These are phyloP conservation scores for Umimayanthus kanabou DNA, from an alignment of 92 coral and sea anemone species.

Conservation along the genomic window DNA sequence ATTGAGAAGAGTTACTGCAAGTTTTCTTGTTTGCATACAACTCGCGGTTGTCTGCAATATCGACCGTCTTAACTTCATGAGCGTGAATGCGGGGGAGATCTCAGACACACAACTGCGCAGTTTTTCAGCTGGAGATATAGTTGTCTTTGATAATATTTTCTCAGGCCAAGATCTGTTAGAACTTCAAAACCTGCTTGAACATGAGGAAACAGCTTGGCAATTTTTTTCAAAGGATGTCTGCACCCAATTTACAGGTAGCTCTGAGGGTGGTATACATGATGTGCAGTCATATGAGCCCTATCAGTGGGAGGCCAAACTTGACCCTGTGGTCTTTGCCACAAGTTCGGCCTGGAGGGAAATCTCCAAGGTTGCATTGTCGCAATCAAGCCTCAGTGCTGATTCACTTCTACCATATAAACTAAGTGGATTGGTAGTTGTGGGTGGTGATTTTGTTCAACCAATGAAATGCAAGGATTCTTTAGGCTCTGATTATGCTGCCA, in stretches of 20 bases:
- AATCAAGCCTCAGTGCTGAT: neutral
- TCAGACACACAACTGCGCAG: neutral
- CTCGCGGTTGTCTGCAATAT: neutral
- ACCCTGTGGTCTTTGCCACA: slow-evolving; percentile 23
- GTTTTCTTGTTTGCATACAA: neutral
- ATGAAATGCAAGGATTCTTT: neutral
- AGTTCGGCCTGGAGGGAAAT: slow-evolving; percentile 45
- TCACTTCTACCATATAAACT: slow-evolving; percentile 10
- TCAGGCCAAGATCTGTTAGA: slow-evolving; percentile 36
- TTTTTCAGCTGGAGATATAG: slow-evolving; percentile 32
- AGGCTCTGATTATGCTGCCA: slow-evolving; percentile 21
- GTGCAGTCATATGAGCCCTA: neutral
- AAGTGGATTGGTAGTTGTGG: slow-evolving; percentile 54
- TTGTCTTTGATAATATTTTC: slow-evolving; percentile 51
- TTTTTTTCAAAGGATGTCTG: slow-evolving; percentile 41
- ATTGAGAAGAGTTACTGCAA: neutral
- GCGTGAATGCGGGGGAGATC: neutral
- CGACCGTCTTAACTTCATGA: neutral
- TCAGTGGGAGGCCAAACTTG: slow-evolving; percentile 50
- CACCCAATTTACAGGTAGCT: neutral
- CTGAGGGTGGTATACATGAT: neutral
- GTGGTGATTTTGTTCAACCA: slow-evolving; percentile 51
- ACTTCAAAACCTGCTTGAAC: slow-evolving; percentile 42
- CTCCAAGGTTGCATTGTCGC: neutral
- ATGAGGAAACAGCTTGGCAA: slow-evolving; percentile 63